Conservation (phyloP, 2,113 vertebrate species). For the Corynorhinus townsendii region DNA sequence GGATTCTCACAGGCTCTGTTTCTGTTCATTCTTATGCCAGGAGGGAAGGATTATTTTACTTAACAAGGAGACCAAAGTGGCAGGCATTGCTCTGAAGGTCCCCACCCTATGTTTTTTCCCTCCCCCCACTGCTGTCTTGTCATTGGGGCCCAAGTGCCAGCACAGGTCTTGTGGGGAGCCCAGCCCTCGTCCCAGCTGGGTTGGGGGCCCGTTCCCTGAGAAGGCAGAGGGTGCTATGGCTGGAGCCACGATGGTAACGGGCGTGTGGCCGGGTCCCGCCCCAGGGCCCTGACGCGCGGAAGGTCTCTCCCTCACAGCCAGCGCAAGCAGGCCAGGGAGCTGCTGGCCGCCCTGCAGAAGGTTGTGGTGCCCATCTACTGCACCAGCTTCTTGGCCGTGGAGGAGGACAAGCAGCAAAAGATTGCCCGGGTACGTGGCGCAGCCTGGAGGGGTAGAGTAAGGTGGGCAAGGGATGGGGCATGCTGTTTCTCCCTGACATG, state of each 20-base stretch:
- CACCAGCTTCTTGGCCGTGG: conserved; percentile 96
- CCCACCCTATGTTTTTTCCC: neutral
- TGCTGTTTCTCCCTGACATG: neutral
- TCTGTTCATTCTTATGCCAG: neutral
- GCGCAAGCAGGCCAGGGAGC: conserved; percentile 95
- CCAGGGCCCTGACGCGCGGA: conserved; percentile 70
- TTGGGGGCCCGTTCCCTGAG: conserved; percentile 27
- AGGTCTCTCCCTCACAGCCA: conserved; percentile 84
- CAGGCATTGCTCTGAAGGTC: neutral
- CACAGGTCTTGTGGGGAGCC: neutral
- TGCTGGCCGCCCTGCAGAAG: conserved; percentile 95
- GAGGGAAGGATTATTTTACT: neutral
- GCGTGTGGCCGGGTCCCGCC: conserved; percentile 68
- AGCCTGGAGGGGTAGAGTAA: accelerated
- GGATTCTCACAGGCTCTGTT: accelerated
- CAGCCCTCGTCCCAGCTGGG: neutral
- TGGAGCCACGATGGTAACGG: conserved; percentile 64
- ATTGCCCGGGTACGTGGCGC: conserved; percentile 88
- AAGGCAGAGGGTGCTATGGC: conserved; percentile 63
- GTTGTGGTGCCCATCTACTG: conserved; percentile 99
- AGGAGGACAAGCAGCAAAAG: conserved; percentile 99
- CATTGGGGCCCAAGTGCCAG: neutral
- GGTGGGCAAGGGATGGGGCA: accelerated
- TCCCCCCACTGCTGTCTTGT: neutral
- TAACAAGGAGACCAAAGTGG: neutral